These are phyloP conservation scores for Malacosoma neustria DNA, from an alignment of 2,888 invertebrate species.

Conservation along the genomic window DNA sequence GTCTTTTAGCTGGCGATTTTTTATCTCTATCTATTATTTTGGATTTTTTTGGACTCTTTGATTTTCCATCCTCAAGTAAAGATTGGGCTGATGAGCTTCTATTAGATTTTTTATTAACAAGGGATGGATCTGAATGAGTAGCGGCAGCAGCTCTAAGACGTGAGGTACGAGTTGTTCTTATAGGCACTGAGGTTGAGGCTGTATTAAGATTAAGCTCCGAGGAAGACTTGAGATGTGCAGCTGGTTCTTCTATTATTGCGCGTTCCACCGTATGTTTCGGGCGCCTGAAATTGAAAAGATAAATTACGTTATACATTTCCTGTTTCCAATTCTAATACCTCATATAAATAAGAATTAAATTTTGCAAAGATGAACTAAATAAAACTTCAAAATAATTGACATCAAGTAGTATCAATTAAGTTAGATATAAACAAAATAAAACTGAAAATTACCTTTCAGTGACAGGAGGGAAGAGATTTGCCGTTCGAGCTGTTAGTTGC, in stretches of 20 bases:
- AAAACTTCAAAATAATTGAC: background rate
- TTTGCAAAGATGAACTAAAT: background rate
- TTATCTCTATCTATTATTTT: slow-evolving; percentile 64
- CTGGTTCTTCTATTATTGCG: slow-evolving; percentile 44
- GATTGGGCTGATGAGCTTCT: slow-evolving; percentile 63
- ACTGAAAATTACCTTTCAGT: slow-evolving; percentile 57
- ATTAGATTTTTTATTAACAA: slow-evolving; percentile 43
- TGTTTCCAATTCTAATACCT: background rate
- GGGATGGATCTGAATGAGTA: slow-evolving; percentile 40
- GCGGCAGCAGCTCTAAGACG: slow-evolving; percentile 80
- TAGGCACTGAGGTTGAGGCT: slow-evolving; percentile 65
- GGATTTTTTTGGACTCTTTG: slow-evolving; percentile 41
- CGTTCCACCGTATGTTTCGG: slow-evolving; percentile 38
- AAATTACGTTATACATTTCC: slow-evolving; percentile 1
- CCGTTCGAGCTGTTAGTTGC: slow-evolving; percentile 78
- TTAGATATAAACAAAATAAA: too few species aligned
- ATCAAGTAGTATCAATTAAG: background rate
- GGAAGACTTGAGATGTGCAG: slow-evolving; percentile 56
- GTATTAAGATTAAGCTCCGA: slow-evolving; percentile 61
- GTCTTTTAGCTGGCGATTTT: slow-evolving; percentile 31
- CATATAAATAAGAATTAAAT: too few species aligned
- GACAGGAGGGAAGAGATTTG: slow-evolving; percentile 78
- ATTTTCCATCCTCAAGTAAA: slow-evolving; percentile 49
- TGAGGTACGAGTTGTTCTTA: slow-evolving; percentile 83
- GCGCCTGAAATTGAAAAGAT: slow-evolving; percentile 46